phyloP scores from a whole-genome alignment of 2,113 vertebrate species.

The Mesoclemmys tuberculata region DNA sequence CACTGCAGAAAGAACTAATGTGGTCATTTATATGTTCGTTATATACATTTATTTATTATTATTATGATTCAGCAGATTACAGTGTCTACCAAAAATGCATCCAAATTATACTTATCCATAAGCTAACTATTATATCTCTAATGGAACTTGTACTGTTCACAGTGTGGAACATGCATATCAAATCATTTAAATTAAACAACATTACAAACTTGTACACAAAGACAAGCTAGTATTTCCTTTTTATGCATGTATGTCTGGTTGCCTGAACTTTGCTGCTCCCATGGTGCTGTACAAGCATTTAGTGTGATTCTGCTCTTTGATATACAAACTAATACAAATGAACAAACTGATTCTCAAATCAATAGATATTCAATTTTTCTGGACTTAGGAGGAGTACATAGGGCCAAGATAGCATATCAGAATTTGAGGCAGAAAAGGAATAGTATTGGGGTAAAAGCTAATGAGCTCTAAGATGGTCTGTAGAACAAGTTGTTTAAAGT shows the following conservation, averaged over 20 bases:
- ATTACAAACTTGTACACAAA: background rate
- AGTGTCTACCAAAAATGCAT: background rate
- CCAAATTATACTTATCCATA: constrained; percentile 1
- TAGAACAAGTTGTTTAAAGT: background rate
- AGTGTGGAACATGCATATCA: background rate
- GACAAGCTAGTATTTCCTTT: constrained; percentile 2
- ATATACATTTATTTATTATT: constrained; percentile 48
- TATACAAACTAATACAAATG: background rate
- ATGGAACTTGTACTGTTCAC: constrained; percentile 16
- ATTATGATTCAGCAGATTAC: constrained; percentile 40
- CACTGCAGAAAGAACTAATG: constrained; percentile 34
- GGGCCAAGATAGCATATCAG: background rate
- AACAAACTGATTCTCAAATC: background rate
- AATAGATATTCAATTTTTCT: background rate
- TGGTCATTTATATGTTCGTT: constrained; percentile 59
- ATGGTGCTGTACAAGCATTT: background rate
- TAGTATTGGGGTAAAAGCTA: background rate
- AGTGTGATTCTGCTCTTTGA: background rate
- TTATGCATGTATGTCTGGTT: background rate
- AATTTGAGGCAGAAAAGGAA: background rate
- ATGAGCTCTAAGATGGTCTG: background rate
- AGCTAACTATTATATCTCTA: constrained; percentile 36
- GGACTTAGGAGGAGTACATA: background rate
- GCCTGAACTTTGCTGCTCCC: constrained; percentile 15
- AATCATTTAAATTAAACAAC: constrained; percentile 54